phyloP scores from a whole-genome alignment of 2,797 vertebrate species.

The Centroberyx gerrardi region DNA sequence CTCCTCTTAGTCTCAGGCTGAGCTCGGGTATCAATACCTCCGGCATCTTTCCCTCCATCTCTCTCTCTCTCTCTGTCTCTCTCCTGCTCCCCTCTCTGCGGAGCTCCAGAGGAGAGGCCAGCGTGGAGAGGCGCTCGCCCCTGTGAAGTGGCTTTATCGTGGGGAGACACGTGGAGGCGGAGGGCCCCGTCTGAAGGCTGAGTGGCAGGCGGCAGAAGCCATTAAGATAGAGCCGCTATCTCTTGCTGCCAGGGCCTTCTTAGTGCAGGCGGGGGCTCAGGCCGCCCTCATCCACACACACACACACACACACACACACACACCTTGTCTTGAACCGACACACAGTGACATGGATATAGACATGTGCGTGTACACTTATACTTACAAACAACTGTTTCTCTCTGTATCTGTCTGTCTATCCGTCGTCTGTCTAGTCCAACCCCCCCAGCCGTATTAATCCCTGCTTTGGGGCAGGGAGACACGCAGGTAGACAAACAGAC shows the following conservation, averaged over 20 bases:
- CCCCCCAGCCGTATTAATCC: slow-evolving; percentile 46
- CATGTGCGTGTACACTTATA: slow-evolving; percentile 62
- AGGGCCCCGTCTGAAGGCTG: slow-evolving; percentile 82
- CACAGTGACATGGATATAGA: slow-evolving; percentile 56
- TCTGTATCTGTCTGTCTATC: background rate
- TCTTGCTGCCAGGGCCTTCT: slow-evolving; percentile 78
- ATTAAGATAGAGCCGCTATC: slow-evolving; percentile 87
- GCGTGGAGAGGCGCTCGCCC: slow-evolving; percentile 81
- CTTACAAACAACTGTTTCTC: slow-evolving; percentile 38
- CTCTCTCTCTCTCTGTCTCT: background rate
- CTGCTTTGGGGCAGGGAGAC: background rate
- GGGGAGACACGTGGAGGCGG: slow-evolving; percentile 71
- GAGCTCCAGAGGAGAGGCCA: slow-evolving; percentile 63
- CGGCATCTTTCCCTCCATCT: slow-evolving; percentile 47
- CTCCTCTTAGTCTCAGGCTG: slow-evolving; percentile 48
- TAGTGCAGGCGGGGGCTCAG: slow-evolving; percentile 71
- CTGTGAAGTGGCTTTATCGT: slow-evolving; percentile 87
- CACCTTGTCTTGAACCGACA: slow-evolving; percentile 61
- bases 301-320: slow-evolving; percentile 35
- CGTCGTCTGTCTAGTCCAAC: slow-evolving; percentile 27
- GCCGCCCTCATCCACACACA: slow-evolving; percentile 54
- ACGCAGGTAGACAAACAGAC: background rate
- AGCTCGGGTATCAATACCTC: slow-evolving; percentile 71
- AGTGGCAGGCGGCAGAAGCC: slow-evolving; percentile 84
- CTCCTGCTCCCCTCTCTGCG: slow-evolving; percentile 31